Base-by-base conservation (phyloP, 1,140 invertebrate genomes). In the Drosophila serrata region DNA sequence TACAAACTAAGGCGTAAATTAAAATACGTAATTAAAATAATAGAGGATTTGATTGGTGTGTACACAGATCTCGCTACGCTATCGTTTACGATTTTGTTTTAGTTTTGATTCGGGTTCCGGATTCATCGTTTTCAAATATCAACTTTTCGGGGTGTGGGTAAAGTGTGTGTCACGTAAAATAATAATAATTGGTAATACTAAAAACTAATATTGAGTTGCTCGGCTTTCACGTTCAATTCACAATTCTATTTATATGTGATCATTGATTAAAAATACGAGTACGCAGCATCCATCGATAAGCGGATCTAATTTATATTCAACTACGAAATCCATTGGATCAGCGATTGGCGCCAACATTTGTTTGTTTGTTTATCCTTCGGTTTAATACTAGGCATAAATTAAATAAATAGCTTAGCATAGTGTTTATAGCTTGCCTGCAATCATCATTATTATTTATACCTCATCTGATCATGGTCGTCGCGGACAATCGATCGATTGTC, bases 361-460 rank as follows among this genome's bases (percentile, higher is more conserved):
- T 58, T 60, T 56, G 48, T 29, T 40, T 42, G n/a, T 39, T 68
- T 55, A 55, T 58, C 49, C 17, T 49, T 77, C 53, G 56, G 60
- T 77, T 87, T 88, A 90, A 88, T 88, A 88, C 84, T 88, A 88
- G 51, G 77, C 84, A 88, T 88, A 88, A 88, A 90, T 88, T 78
- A 88, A 88, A 88, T 88, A 88, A 88, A 88, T 88, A 88, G 85
- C 85, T 87, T 87, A 87, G 84, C 84, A 65, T 87, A 79, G 62
- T 65, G 46, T 49, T 79, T 79, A 75, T 88, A 86, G 79, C 84
- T 87, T 77, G 80, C 70, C 79, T 81, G 79, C 68, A 79, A 60
- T 77, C 58, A 78, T 81, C 64, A 78, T 75, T 22, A 78, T 78
- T 75, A 79, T 75, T 70, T 79, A 82, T 88, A 82, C 79, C 62